Evolutionary conservation across 2,113 vertebrate genomes (phyloP), one percentile per base, ranked within the genome.

Genomic region (Indri indri): DNA sequence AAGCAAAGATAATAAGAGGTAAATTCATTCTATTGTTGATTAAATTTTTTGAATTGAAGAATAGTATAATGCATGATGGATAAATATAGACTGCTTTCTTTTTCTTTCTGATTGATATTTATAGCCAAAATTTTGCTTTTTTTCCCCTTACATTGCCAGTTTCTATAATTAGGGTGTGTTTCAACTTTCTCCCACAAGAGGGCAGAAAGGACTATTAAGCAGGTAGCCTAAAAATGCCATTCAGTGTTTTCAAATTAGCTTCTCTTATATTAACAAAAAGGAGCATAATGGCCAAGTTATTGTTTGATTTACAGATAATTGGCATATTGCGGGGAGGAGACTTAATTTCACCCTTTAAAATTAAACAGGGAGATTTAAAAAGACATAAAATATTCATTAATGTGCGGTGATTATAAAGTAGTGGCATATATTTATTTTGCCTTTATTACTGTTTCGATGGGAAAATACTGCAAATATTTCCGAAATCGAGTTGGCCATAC

Each of bases 241-340:
- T 98, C 98, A 95, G 95, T 98, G 97, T 98, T 99, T 99, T 98
- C 99, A 99, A 98, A 99, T 99, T 99, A 99, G 98, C 98, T 99
- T 98, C 98, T 98, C 98, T 98, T 99, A 98, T 99, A 99, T 99
- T 99, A 99, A 99, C 99, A 99, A 99, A 99, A 98, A 99, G 98
- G 98, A 98, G 98, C 99, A 99, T 99, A 99, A 99, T 99, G 99
- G 99, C 99, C 98, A 99, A 99, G 99, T 99, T 99, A 99, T 99
- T 99, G 99, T 99, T 99, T 99, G 99, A 99, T 99, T 99, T 99
- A 98, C 98, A 98, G 99, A 99, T 99, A 99, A 99, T 99, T 99
- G 99, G 99, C 99, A 99, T 99, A 99, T 99, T 98, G 99, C 98
- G 98, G 98, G 98, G 98, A 99, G 98, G 99, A 99, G 98, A 98